These are phyloP conservation scores for Drosophila albomicans DNA, from an alignment of 1,140 invertebrate species.

Conservation along the genomic window DNA sequence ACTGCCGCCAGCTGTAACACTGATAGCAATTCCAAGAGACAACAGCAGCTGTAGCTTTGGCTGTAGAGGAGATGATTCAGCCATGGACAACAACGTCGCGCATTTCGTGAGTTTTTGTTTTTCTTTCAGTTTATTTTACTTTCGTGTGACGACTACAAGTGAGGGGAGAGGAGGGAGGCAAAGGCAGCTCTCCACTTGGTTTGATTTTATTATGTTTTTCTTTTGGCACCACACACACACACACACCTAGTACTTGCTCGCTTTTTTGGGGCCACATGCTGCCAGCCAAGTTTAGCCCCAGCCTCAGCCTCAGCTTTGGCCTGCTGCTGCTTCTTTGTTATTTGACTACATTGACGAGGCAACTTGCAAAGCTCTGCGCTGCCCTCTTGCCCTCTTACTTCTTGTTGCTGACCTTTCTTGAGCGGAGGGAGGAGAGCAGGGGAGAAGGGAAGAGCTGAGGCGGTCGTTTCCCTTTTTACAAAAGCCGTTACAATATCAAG, in stretches of 20 bases:
- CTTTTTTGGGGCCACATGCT: slow-evolving; percentile 68
- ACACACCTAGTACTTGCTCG: slow-evolving; percentile 12
- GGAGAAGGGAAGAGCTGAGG: slow-evolving; percentile 16
- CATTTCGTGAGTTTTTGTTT: slow-evolving; percentile 80
- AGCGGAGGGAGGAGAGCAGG: background rate
- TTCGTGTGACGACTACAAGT: slow-evolving; percentile 72
- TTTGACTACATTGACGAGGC: slow-evolving; percentile 61
- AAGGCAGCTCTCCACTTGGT: slow-evolving; percentile 75
- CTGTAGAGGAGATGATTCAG: background rate
- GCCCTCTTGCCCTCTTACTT: slow-evolving; percentile 5
- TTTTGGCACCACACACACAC: slow-evolving; percentile 64
- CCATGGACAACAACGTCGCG: slow-evolving; percentile 37
- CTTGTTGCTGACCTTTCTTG: slow-evolving; percentile 57
- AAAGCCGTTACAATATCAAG: slow-evolving; percentile 80
- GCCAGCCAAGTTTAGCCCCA: slow-evolving; percentile 49
- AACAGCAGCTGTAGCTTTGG: slow-evolving; percentile 54
- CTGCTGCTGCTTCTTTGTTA: slow-evolving; percentile 55
- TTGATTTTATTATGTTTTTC: slow-evolving; percentile 84
- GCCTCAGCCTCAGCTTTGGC: background rate
- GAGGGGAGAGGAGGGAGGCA: background rate
- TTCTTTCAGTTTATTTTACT: slow-evolving; percentile 83
- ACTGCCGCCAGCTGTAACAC: slow-evolving; percentile 78
- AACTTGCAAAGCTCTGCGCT: slow-evolving; percentile 26
- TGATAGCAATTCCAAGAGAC: slow-evolving; percentile 82
- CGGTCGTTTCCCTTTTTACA: slow-evolving; percentile 52